A percentile compares a stretch with the other conserved stretches of the same genome.
Evolutionary conservation across 2,113 vertebrate genomes (phyloP).

Genomic region (Pseudolaguvia tuberculata): DNA sequence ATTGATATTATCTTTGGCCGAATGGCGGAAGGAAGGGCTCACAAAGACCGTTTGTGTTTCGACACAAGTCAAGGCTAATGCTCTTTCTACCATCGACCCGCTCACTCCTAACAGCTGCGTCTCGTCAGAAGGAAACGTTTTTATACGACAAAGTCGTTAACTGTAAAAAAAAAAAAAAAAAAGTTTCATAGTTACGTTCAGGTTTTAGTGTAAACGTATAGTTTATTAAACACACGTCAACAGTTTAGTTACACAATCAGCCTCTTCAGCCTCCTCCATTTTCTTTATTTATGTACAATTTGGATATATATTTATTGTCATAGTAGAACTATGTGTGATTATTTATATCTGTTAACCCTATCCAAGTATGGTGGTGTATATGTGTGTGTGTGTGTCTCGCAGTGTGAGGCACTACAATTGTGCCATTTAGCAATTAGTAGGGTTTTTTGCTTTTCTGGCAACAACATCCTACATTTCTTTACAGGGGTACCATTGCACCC

Average conservation of each 20-base stretch:
- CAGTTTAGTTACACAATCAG: too few species aligned
- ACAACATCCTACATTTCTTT: neutral
- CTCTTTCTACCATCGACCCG: neutral
- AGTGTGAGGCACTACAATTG: neutral
- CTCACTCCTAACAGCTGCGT: neutral
- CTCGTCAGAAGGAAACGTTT: neutral
- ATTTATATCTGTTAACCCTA: constrained; percentile 63
- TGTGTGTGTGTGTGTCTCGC: constrained; percentile 8
- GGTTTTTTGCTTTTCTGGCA: neutral
- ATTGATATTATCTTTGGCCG: constrained; percentile 7
- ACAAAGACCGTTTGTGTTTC: neutral
- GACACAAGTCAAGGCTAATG: neutral
- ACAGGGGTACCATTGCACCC: neutral
- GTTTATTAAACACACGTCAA: neutral
- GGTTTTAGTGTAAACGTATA: neutral
- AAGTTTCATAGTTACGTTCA: neutral
- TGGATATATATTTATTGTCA: constrained; percentile 65
- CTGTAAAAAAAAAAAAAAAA: neutral
- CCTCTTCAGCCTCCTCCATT: constrained; percentile 2
- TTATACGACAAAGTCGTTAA: neutral
- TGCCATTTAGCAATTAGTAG: neutral
- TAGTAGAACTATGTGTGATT: constrained; percentile 57
- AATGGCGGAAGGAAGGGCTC: neutral
- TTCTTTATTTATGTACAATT: constrained; percentile 63
- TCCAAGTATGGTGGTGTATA: neutral